A percentile compares a stretch with the other conserved stretches of the same genome.
Conservation (phyloP, 1,140 invertebrate genomes). For the Cydia splendana region DNA sequence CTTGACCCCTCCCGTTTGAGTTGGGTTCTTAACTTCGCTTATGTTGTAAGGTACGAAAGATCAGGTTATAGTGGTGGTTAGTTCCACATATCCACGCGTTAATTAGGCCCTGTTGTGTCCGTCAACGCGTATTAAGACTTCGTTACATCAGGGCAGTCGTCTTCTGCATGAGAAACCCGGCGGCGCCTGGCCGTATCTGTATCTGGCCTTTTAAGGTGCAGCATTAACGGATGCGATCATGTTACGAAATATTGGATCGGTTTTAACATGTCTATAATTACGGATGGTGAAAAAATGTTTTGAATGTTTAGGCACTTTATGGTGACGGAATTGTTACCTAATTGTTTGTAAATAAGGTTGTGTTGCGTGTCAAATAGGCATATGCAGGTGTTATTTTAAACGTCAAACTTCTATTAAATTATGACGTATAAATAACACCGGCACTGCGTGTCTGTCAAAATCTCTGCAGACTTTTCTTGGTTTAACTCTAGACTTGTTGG, state of each 20-base stretch:
- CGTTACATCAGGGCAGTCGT: slow-evolving; percentile 69
- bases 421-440: too few relatives aligned
- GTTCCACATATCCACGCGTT: slow-evolving; percentile 55
- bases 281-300: not conserved
- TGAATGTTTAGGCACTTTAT: not conserved
- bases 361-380: not conserved
- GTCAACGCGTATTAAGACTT: slow-evolving; percentile 69
- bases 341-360: not conserved
- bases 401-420: too few relatives aligned
- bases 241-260: slow-evolving; percentile 50
- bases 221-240: slow-evolving; percentile 61
- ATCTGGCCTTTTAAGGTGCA: slow-evolving; percentile 62
- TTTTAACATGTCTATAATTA: slow-evolving; percentile 30
- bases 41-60: not conserved
- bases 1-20: slow-evolving; percentile 37
- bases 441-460: too few relatives aligned
- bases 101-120: slow-evolving; percentile 72
- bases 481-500: too few relatives aligned
- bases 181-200: slow-evolving; percentile 61
- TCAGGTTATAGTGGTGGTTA: slow-evolving; percentile 44
- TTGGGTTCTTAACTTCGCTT: not conserved
- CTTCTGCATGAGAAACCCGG: slow-evolving; percentile 66
- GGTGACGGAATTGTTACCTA: not conserved
- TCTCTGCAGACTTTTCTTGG: too few relatives aligned
- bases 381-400: too few relatives aligned